Percentiles rank a stretch among this genome's conserved stretches.
Evolutionary conservation across 2,888 invertebrate species (phyloP).

Genomic region (Drosophila nigricruria): DNA sequence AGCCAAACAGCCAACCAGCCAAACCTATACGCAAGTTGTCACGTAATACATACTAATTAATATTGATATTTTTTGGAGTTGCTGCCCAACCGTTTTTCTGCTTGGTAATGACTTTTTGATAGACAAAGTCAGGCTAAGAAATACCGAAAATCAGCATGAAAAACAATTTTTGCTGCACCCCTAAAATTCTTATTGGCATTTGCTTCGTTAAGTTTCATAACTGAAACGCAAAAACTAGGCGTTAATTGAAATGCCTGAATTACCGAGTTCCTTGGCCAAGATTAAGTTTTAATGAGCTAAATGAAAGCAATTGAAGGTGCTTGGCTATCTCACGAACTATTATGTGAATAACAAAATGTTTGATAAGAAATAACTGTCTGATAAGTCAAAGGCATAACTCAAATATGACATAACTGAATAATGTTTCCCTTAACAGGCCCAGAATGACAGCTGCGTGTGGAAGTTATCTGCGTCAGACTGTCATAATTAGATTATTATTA

Average conservation of each 20-base stretch:
- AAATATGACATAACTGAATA: slow-evolving; percentile 2
- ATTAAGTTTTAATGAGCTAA: slow-evolving; percentile 54
- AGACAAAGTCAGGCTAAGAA: slow-evolving; percentile 39
- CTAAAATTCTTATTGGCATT: slow-evolving; percentile 6
- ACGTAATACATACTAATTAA: slow-evolving; percentile 80
- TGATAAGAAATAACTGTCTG: not conserved
- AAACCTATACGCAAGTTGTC: slow-evolving; percentile 61
- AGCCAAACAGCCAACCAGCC: not conserved
- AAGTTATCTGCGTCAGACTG: slow-evolving; percentile 22
- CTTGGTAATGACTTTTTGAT: slow-evolving; percentile 75
- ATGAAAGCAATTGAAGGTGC: slow-evolving; percentile 19
- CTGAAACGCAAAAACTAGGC: slow-evolving; percentile 28
- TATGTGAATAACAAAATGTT: not conserved
- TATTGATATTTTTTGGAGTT: slow-evolving; percentile 66
- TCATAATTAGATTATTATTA: slow-evolving; percentile 48
- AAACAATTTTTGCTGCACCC: slow-evolving; percentile 22
- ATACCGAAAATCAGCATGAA: slow-evolving; percentile 47
- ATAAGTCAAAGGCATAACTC: not conserved
- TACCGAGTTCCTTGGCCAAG: not conserved
- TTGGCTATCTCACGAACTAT: not conserved
- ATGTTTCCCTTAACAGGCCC: slow-evolving; percentile 5
- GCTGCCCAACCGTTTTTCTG: slow-evolving; percentile 61
- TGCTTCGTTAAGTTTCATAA: slow-evolving; percentile 17
- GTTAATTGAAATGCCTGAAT: slow-evolving; percentile 53
- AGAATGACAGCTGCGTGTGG: slow-evolving; percentile 39